These are phyloP conservation scores for Heliornis fulica DNA, from an alignment of 2,113 vertebrate genomes.

Conservation along the genomic window DNA sequence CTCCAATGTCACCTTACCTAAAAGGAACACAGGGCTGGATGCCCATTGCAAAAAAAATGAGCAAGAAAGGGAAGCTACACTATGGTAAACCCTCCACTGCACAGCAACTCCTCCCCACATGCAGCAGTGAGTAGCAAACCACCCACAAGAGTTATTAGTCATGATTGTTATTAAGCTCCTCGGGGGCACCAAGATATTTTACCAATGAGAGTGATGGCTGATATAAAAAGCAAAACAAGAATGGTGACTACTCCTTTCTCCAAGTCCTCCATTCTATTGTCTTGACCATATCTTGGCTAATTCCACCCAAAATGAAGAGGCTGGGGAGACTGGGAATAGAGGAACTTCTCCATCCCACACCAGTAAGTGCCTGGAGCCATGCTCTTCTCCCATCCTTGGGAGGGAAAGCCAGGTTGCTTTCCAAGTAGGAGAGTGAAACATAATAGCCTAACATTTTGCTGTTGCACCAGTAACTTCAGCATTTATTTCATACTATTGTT, in stretches of 20 bases:
- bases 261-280: neutral
- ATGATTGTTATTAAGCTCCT: neutral
- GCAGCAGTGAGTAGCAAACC: neutral
- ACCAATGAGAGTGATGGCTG: fast-evolving
- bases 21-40: neutral
- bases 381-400: neutral
- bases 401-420: neutral
- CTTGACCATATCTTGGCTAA: neutral
- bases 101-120: neutral
- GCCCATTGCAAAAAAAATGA: too few relatives aligned
- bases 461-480: slow-evolving; percentile 44
- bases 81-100: neutral
- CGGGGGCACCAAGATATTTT: neutral
- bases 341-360: neutral
- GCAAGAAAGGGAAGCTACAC: neutral
- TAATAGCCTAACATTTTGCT: neutral
- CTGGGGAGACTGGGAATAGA: slow-evolving; percentile 2
- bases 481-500: slow-evolving; percentile 74
- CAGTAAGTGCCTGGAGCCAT: neutral
- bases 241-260: neutral
- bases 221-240: neutral
- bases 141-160: neutral
- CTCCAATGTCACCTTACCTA: neutral
- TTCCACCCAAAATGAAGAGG: slow-evolving; percentile 1
- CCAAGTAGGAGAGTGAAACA: slow-evolving; percentile 2